These are phyloP conservation scores for Strigops habroptila DNA, from an alignment of 2,113 vertebrate species.

Conservation along the genomic window DNA sequence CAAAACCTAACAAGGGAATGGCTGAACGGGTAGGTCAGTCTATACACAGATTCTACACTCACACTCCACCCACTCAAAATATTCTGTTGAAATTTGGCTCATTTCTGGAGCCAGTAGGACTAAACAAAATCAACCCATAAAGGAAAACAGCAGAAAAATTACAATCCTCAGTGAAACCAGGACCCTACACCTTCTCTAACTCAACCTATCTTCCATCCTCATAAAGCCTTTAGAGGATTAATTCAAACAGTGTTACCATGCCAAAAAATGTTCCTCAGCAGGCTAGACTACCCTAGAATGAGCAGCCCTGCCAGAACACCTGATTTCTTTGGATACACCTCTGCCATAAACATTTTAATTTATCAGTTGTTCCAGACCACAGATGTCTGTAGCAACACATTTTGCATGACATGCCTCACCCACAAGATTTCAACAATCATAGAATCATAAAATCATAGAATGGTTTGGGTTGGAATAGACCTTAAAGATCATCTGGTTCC, in stretches of 20 bases:
- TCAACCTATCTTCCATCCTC: neutral
- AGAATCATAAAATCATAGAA: neutral
- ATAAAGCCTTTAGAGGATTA: neutral
- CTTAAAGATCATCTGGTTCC: neutral
- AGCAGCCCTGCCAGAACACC: neutral
- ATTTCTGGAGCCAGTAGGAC: neutral
- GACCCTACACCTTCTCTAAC: neutral
- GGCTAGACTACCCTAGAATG: neutral
- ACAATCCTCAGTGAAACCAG: neutral
- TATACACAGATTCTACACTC: neutral
- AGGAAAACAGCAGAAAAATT: neutral
- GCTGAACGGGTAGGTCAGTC: neutral
- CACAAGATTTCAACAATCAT: neutral
- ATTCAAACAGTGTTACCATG: neutral
- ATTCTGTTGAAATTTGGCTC: neutral
- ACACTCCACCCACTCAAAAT: neutral
- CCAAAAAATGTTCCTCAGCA: neutral
- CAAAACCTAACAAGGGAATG: rapidly evolving
- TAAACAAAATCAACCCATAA: neutral
- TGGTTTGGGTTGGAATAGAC: neutral
- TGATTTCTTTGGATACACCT: neutral
- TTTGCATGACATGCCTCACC: neutral
- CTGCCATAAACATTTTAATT: neutral
- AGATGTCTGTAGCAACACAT: rapidly evolving
- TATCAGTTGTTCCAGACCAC: neutral